phyloP scores from a whole-genome alignment of 1,140 invertebrate genomes.

The Euura saliciscinereae region DNA sequence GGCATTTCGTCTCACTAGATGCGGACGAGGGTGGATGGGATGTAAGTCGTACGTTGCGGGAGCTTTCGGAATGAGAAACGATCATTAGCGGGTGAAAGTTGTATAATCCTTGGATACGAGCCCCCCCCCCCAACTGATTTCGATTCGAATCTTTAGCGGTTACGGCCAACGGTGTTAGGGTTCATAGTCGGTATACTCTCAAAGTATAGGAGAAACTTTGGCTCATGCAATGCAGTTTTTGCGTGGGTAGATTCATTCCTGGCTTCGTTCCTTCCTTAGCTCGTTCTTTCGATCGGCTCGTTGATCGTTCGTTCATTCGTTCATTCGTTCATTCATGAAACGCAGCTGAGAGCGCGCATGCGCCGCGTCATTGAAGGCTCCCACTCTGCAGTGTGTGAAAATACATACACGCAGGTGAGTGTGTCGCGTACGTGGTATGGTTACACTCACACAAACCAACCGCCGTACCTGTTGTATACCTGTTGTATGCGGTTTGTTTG shows the following conservation, averaged over 20 bases:
- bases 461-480: not conserved
- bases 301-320: not conserved
- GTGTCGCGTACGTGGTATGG: not conserved
- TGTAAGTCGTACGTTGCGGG: not conserved
- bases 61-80: not conserved
- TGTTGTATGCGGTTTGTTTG: not conserved
- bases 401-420: not conserved
- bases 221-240: not conserved
- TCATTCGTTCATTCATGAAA: not conserved
- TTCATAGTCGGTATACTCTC: too few species aligned
- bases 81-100: too few species aligned
- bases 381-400: not conserved
- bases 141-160: too few species aligned
- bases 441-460: not conserved
- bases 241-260: not conserved
- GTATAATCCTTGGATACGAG: too few species aligned
- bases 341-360: not conserved
- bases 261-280: not conserved
- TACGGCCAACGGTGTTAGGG: too few species aligned
- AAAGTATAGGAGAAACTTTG: too few species aligned
- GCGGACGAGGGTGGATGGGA: too few species aligned
- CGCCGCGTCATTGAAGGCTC: constrained; percentile 4
- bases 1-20: not conserved
- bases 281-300: constrained; percentile 1
- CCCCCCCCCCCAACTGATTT: too few species aligned